phyloP scores from a whole-genome alignment of 2,797 vertebrate genomes.

The Dendrocincla tyrannina region DNA sequence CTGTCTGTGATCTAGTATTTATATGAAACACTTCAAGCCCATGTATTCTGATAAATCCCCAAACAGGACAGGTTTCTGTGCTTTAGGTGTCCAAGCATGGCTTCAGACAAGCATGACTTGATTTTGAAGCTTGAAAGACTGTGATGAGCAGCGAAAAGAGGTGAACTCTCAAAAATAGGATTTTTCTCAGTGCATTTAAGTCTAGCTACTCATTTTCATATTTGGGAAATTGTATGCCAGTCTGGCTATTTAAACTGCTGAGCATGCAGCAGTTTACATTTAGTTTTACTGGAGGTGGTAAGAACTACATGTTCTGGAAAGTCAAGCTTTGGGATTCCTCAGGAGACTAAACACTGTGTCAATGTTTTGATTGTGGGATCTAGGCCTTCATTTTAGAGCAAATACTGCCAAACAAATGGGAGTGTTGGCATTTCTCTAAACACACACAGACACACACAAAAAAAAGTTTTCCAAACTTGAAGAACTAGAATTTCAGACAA shows the following conservation, averaged over 20 bases:
- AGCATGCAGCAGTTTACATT: not conserved
- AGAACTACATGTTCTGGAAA: not conserved
- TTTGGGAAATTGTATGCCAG: not conserved
- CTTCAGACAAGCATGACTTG: not conserved
- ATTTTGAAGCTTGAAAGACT: not conserved
- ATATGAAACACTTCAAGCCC: not conserved
- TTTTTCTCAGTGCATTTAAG: not conserved
- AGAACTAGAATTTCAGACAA: not conserved
- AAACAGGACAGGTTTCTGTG: not conserved
- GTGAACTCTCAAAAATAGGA: not conserved
- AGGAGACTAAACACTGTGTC: not conserved
- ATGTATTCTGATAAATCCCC: not conserved
- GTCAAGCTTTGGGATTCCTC: not conserved
- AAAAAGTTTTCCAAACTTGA: not conserved
- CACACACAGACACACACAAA: too few species aligned
- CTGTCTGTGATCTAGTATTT: not conserved
- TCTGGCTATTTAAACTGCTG: not conserved
- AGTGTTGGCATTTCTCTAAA: not conserved
- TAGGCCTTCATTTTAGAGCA: not conserved
- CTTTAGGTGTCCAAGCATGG: not conserved
- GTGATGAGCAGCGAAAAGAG: not conserved
- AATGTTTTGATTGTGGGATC: slow-evolving; percentile 1
- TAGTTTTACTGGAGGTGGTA: not conserved
- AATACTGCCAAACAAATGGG: not conserved
- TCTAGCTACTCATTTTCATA: not conserved